A percentile compares a stretch with the other conserved stretches of the same genome.
phyloP scores from a whole-genome alignment of 2,888 invertebrate genomes.

The Xestoiulus laeticollis region DNA sequence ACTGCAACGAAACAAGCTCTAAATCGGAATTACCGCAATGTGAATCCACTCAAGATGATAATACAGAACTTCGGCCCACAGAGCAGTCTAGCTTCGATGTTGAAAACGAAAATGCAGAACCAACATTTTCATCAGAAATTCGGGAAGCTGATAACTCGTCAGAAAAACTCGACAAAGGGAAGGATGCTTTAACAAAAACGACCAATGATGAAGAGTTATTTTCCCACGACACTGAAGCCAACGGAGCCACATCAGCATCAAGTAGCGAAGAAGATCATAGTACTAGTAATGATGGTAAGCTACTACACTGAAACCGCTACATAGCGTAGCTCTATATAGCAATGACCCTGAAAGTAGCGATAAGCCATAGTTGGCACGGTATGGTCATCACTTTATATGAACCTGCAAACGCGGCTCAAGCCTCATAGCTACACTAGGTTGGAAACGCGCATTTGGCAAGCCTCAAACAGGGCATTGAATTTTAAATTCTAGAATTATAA shows the following conservation, averaged over 20 bases:
- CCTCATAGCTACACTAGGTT: too few relatives aligned
- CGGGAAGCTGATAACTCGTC: neutral
- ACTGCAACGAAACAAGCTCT: neutral
- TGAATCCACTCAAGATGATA: neutral
- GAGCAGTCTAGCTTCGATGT: neutral
- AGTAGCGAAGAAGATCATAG: neutral
- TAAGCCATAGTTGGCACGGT: too few relatives aligned
- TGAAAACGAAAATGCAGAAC: neutral
- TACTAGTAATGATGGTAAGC: slow-evolving; percentile 40
- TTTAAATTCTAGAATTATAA: too few relatives aligned
- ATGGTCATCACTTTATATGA: too few relatives aligned
- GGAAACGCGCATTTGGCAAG: too few relatives aligned
- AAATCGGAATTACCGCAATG: neutral
- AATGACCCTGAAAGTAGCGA: too few relatives aligned
- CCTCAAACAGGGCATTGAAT: too few relatives aligned
- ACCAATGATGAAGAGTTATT: neutral
- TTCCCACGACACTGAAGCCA: neutral
- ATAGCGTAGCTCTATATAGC: too few relatives aligned
- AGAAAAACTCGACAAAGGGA: neutral
- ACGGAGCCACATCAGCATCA: neutral
- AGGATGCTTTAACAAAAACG: neutral
- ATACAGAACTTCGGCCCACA: neutral
- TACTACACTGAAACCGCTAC: too few relatives aligned
- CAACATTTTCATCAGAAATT: neutral
- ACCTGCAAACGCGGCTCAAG: too few relatives aligned